Base-by-base conservation (phyloP, 2,888 invertebrate genomes). In the Patella pellucida region DNA sequence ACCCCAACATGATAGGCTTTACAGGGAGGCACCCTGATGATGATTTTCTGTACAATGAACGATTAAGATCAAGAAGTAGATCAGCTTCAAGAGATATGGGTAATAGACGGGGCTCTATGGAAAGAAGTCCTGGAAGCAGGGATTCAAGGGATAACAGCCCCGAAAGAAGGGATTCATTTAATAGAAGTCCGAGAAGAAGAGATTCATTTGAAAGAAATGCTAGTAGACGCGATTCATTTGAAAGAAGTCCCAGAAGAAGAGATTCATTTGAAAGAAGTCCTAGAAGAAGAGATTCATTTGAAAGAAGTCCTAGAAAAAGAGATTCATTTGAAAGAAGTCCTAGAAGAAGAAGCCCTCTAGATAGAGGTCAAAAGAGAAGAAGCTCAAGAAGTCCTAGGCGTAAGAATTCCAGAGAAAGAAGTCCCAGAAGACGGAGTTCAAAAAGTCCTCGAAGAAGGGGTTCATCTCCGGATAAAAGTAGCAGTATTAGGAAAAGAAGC, bases 181-280 rank as follows among this genome's bases (percentile, higher is more conserved):
- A 54, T 12, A 62, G 11, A 41, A 52, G 27, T 19, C 16, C 23
- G 9, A n/a, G 71, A 71, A n/a, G 23, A 12, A 50, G 51, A n/a
- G 62, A 41, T 31, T 72, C 72, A 15, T 19, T 27, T 62, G 72
- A 72, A n/a, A 62, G 72, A 31, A 72, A 67, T 16, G 16, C 56
- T 31, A 1, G 41, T 41, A 41, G 41, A 41, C 41, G 41, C 0
- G 41, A 41, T 41, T 41, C 41, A 41, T 41, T 41, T 41, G 41
- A 41, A 41, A 41, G 41, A 41, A 41, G 41, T 9, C 41, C 41
- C 15, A 71, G 23, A 19, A 5, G 52, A 52, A 51, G 54, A 27
- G 16, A 52, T 52, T 52, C 52, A 12, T n/a, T 51, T 11, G 54
- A 31, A 23, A 54, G 16, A 51, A 71, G 56, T 9, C 16, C 71